Conservation (phyloP, 2,888 invertebrate species). For the Argyresthia goedartella region DNA sequence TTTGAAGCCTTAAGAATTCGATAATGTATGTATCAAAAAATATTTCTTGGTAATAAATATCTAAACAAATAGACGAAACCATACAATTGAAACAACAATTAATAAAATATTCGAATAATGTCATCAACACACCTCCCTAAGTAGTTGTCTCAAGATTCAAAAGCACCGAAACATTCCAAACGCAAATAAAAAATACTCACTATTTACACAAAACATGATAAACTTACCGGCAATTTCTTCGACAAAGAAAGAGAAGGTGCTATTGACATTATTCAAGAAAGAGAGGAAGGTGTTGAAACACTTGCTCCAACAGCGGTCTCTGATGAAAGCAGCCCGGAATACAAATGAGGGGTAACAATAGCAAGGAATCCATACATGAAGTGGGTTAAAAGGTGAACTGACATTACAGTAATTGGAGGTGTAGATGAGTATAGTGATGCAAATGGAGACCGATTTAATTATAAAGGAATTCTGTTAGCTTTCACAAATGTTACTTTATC, state of each 20-base stretch:
- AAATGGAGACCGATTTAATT: not conserved
- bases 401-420: slow-evolving; percentile 53
- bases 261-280: slow-evolving; percentile 11
- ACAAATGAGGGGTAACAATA: slow-evolving; percentile 55
- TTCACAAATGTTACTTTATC: no score
- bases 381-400: slow-evolving; percentile 66
- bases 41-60: no score
- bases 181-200: not conserved
- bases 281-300: slow-evolving; percentile 41
- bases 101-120: slow-evolving; percentile 1
- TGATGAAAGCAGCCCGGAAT: slow-evolving; percentile 35
- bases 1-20: no score
- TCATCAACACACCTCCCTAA: not conserved
- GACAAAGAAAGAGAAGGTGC: no score
- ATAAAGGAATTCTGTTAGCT: not conserved
- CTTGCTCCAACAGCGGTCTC: slow-evolving; percentile 49
- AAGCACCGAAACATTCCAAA: slow-evolving; percentile 3
- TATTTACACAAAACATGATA: slow-evolving; percentile 1
- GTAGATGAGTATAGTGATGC: slow-evolving; percentile 2
- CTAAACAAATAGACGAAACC: no score
- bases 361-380: slow-evolving; percentile 54
- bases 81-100: no score
- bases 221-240: not conserved
- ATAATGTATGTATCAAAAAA: no score
- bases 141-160: slow-evolving; percentile 1